A percentile compares a stretch with the other conserved stretches of the same genome.
Conservation (phyloP, 2,113 vertebrate genomes). For the Crotalus horridus region DNA sequence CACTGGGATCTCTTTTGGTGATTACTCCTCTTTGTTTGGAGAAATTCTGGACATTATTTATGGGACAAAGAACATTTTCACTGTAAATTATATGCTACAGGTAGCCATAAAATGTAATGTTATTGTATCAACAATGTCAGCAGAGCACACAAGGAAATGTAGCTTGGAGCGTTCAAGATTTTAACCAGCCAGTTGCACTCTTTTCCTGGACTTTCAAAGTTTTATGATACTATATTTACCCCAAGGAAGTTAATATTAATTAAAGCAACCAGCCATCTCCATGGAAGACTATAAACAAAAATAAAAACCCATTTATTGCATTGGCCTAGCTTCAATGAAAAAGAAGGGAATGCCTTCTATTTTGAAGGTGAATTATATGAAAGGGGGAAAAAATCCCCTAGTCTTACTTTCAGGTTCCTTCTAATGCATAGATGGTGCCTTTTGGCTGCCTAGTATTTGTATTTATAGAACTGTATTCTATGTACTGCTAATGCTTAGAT, state of each 20-base stretch:
- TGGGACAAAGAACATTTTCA: background rate
- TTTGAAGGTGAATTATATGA: background rate
- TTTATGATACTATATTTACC: background rate
- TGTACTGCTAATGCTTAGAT: background rate
- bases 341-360: background rate
- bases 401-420: background rate
- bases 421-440: background rate
- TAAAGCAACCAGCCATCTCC: background rate
- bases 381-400: background rate
- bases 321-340: background rate
- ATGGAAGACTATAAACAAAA: background rate
- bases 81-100: background rate
- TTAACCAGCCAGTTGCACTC: background rate
- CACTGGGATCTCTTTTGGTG: background rate
- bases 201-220: background rate
- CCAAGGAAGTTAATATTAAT: background rate
- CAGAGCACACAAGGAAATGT: constrained; percentile 8
- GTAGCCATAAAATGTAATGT: background rate
- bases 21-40: background rate
- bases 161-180: background rate
- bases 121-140: background rate
- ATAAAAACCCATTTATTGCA: background rate
- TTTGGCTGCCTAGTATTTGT: background rate
- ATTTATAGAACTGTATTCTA: background rate
- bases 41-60: background rate